phyloP scores from a whole-genome alignment of 2,797 vertebrate species.

The Cephalopachus bancanus region DNA sequence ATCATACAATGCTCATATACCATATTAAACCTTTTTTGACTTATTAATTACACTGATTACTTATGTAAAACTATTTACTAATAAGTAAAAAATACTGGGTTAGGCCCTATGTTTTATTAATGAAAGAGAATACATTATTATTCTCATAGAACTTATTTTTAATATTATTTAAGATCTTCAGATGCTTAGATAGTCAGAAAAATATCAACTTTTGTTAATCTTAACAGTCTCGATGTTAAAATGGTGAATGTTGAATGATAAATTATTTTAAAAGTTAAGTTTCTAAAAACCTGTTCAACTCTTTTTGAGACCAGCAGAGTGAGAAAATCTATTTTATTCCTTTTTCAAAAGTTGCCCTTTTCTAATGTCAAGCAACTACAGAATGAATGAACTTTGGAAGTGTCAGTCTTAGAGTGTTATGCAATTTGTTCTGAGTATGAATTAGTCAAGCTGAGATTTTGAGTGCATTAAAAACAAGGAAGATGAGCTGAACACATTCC shows the following conservation, averaged over 20 bases:
- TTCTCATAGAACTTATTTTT: neutral
- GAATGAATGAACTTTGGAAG: constrained; percentile 84
- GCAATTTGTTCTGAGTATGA: constrained; percentile 83
- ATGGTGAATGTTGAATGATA: constrained; percentile 52
- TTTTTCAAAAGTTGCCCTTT: constrained; percentile 83
- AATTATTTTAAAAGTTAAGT: constrained; percentile 74
- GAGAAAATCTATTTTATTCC: constrained; percentile 85
- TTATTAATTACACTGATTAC: constrained; percentile 29
- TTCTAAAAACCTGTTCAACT: constrained; percentile 71
- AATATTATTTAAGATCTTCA: constrained; percentile 27
- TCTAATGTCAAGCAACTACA: constrained; percentile 82
- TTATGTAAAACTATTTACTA: constrained; percentile 28
- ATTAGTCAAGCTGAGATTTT: constrained; percentile 77
- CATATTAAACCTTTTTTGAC: neutral
- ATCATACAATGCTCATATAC: neutral
- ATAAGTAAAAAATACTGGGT: neutral
- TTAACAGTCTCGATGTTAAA: constrained; percentile 31
- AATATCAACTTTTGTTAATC: neutral
- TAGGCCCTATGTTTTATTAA: neutral
- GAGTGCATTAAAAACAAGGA: constrained; percentile 79
- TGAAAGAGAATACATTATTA: neutral
- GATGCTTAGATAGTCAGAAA: constrained; percentile 32
- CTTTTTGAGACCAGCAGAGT: constrained; percentile 76
- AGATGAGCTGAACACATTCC: constrained; percentile 76
- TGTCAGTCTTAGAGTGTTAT: constrained; percentile 80